Conservation (phyloP, 2,113 vertebrate genomes). For the Phylloscopus whistleri region DNA sequence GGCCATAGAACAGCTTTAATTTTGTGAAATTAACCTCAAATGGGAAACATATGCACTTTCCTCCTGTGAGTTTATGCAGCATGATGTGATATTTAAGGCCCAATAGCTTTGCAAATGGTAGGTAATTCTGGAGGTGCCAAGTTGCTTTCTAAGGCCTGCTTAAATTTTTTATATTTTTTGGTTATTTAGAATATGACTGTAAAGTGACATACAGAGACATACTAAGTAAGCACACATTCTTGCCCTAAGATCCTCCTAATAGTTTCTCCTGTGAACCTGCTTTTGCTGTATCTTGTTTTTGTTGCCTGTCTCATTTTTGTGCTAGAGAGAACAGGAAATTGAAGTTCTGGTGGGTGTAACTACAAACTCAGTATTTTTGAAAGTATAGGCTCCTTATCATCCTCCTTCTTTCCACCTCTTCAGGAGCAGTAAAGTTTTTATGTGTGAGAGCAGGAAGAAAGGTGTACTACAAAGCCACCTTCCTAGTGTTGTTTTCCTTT, state of each 20-base stretch:
- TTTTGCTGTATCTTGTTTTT: not conserved
- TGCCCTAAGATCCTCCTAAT: not conserved
- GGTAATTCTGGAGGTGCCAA: not conserved
- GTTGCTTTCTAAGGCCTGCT: not conserved
- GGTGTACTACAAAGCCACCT: accelerated
- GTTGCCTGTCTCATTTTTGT: not conserved
- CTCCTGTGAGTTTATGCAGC: not conserved
- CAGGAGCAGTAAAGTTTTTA: not conserved
- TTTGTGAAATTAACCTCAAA: slow-evolving; percentile 9
- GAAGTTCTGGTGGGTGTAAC: not conserved
- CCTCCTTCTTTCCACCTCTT: not conserved
- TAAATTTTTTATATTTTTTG: not conserved
- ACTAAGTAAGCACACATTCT: not conserved
- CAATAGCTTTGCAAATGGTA: not conserved
- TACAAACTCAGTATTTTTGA: not conserved
- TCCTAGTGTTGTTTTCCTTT: not conserved
- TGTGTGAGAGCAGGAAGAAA: not conserved
- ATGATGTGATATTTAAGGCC: not conserved
- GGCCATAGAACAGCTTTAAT: not conserved
- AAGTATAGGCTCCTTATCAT: not conserved
- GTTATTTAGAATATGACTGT: not conserved
- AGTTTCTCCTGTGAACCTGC: not conserved
- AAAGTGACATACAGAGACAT: not conserved
- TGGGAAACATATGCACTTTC: not conserved
- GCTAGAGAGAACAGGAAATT: not conserved